These are phyloP conservation scores for Pelobates fuscus DNA, from an alignment of 2,113 vertebrate species.

Conservation along the genomic window DNA sequence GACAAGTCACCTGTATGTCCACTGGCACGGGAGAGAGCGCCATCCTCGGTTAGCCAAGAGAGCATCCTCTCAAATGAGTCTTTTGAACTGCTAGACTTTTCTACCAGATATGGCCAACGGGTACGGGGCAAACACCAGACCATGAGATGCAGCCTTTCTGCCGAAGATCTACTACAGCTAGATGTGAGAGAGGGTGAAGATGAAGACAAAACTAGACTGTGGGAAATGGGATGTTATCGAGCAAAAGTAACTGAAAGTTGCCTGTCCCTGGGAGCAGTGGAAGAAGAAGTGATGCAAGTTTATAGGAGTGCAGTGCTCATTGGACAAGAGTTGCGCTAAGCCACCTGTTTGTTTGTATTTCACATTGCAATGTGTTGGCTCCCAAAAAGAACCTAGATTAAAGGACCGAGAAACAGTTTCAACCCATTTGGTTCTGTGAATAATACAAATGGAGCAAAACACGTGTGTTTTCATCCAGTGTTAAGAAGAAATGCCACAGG, in stretches of 20 bases:
- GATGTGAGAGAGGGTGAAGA: slow-evolving; percentile 56
- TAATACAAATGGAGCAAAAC: too few relatives aligned
- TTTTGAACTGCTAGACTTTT: slow-evolving; percentile 91
- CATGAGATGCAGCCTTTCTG: slow-evolving; percentile 84
- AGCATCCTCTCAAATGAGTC: slow-evolving; percentile 96
- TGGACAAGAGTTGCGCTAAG: slow-evolving; percentile 71
- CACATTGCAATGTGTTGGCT: background rate
- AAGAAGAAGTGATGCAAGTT: slow-evolving; percentile 68
- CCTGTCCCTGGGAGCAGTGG: slow-evolving; percentile 73
- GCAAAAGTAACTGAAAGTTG: slow-evolving; percentile 66
- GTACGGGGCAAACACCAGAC: background rate
- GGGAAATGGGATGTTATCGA: slow-evolving; percentile 60
- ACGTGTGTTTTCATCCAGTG: background rate
- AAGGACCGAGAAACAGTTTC: background rate
- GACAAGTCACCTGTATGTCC: background rate
- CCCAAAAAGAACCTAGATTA: background rate
- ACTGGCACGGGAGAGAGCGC: slow-evolving; percentile 59
- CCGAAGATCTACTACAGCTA: slow-evolving; percentile 81
- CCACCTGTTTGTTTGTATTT: background rate
- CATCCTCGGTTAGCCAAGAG: slow-evolving; percentile 84
- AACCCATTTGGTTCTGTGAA: background rate
- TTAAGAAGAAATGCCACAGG: background rate
- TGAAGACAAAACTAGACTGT: slow-evolving; percentile 32
- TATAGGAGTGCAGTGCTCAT: slow-evolving; percentile 69
- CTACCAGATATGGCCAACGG: slow-evolving; percentile 58